Evolutionary conservation across 1,140 invertebrate species (phyloP), one percentile per base, ranked within the genome.

Genomic region (Piezodorus guildinii): DNA sequence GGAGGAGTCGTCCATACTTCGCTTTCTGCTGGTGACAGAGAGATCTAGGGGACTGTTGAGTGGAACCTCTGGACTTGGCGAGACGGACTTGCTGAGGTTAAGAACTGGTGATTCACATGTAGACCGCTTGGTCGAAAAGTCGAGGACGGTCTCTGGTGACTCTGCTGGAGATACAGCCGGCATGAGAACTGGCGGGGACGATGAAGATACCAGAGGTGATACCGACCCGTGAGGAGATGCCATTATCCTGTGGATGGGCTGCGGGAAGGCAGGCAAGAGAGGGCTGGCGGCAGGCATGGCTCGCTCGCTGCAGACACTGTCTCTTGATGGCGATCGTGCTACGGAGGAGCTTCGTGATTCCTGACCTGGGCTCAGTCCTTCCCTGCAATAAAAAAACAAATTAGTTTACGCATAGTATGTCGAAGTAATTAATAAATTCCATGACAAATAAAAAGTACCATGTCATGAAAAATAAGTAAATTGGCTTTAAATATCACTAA

Each of bases 31-130:
- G 3, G 83, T 79, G 34, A 90, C 83, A 0, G 88, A 88, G 15
- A 92, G 75, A 74, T 93, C 89, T 61, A 93, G 72, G 0, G 89
- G 88, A 27, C 85, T 82, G 69, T 88, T 88, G 64, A 83, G 82
- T 34, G 78, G 75, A 60, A 82, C 79, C 45, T 77, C 77, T 17
- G 77, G 73, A 0, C 78, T 76, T 1, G 74, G 66, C 9, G 66
- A 66, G 0, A 77, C 74, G 54, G 66, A n/a, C 66, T 86, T 85
- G 66, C 81, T 85, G 12, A 87, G 76, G 70, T 88, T 86, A 19
- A 85, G 75, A 19, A 80, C 84, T 68, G 85, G 62, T 76, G 74
- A 43, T 66, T 74, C 19, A 70, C 39, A 77, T 52, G 73, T 77
- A 60, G 68, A 71, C 73, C 77, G 79, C 64, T 85, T 79, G 58